These are phyloP conservation scores for Chaunax sp. DNA, from an alignment of 2,797 vertebrate species.

Conservation along the genomic window DNA sequence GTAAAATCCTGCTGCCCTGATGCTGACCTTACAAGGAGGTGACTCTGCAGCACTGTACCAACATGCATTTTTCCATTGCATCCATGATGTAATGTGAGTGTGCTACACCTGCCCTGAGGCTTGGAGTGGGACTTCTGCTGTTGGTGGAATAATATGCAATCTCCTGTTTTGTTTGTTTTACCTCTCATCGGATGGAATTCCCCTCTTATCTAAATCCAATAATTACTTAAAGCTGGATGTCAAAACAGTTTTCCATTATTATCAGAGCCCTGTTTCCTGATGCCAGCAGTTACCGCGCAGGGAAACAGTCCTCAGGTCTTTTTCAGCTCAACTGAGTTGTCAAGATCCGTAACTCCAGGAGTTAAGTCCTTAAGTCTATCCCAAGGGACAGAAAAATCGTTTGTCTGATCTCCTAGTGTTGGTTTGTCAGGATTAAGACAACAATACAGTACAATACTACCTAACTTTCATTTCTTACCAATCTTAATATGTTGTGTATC, in stretches of 20 bases:
- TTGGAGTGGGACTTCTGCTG: conserved; percentile 56
- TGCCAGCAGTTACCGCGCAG: conserved; percentile 61
- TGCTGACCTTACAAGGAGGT: conserved; percentile 60
- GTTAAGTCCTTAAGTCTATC: conserved; percentile 29
- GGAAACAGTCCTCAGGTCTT: conserved; percentile 52
- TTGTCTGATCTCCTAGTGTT: conserved; percentile 52
- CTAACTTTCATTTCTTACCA: conserved; percentile 38
- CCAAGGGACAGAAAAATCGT: conserved; percentile 35
- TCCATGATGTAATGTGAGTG: conserved; percentile 75
- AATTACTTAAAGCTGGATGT: conserved; percentile 82
- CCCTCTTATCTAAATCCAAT: conserved; percentile 83
- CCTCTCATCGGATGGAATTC: conserved; percentile 78
- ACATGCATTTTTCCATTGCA: conserved; percentile 75
- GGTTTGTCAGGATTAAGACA: conserved; percentile 61
- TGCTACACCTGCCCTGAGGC: conserved; percentile 53
- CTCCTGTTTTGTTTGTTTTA: conserved; percentile 77
- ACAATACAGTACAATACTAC: conserved; percentile 16
- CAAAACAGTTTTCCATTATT: conserved; percentile 81
- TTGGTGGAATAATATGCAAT: conserved; percentile 70
- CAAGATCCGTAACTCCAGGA: conserved; percentile 59
- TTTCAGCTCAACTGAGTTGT: conserved; percentile 62
- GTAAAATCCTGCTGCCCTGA: conserved; percentile 38
- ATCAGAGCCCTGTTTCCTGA: conserved; percentile 62
- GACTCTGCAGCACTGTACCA: conserved; percentile 54
- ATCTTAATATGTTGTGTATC: conserved; percentile 29